Conservation (phyloP, 2,888 invertebrate genomes). For the Ischnura elegans region DNA sequence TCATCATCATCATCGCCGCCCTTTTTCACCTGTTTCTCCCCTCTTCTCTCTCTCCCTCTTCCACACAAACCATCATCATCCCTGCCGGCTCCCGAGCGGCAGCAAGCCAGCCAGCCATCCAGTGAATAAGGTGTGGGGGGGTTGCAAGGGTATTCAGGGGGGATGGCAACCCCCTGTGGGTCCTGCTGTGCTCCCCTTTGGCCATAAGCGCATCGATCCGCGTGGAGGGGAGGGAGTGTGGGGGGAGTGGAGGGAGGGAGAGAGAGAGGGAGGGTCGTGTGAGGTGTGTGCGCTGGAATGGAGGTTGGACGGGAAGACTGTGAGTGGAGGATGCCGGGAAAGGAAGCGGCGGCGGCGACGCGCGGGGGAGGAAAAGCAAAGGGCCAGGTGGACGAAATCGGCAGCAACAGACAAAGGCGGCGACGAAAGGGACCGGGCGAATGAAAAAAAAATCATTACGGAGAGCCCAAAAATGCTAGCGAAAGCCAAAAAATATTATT, state of each 20-base stretch:
- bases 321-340: neutral
- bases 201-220: conserved; percentile 40
- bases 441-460: neutral
- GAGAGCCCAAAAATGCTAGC: too few species aligned
- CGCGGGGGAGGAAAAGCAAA: neutral
- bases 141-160: too few species aligned
- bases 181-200: neutral
- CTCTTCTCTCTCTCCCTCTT: neutral
- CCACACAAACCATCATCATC: neutral
- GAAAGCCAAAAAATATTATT: too few species aligned
- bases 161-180: neutral
- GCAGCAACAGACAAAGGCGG: neutral
- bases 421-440: neutral
- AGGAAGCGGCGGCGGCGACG: neutral
- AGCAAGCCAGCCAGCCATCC: conserved; percentile 5
- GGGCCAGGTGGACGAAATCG: neutral
- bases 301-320: neutral
- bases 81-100: neutral
- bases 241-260: too few species aligned
- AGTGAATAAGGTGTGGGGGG: neutral
- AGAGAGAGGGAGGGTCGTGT: neutral
- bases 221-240: neutral
- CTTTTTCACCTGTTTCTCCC: conserved; percentile 20
- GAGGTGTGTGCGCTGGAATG: neutral
- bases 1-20: neutral